Evolutionary conservation across 2,888 invertebrate genomes (phyloP), one percentile per base, ranked within the genome.

Genomic region (Cephus spinipes): DNA sequence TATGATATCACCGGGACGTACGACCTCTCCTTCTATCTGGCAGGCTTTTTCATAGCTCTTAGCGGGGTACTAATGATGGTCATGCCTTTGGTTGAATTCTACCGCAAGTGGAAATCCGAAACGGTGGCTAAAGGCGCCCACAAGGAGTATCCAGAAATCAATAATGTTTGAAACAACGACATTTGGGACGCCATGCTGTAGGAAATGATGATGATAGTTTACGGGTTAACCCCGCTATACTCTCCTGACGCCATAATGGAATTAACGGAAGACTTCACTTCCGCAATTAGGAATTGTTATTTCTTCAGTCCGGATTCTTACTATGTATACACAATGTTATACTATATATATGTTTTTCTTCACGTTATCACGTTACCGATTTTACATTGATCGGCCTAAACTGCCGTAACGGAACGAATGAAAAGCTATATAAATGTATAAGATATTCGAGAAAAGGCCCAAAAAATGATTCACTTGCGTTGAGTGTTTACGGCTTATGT

Each of bases 1-100:
- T 96, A 94, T 92, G 97, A 97, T 91, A 93, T 96, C 78, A 96
- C 96, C 0, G 94, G 94, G 74, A 94, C 94, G 12, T 97, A 97
- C 92, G 94, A 96, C 90, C 92, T 96, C 74, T 95, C 97, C 0
- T 97, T 97, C 93, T 96, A 96, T 92, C 89, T 96, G 77, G 95
- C 96, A 1, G 97, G 97, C 0, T 92, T 95, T 34, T 97, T 96
- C 92, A 97, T 97, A 83, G 94, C 94, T 0, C 77, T 96, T 15
- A 96, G 97, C 1, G 97, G 97, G 0, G 85, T 94, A 1, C 93
- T 96, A 74, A 91, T 96, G 83, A 84, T 93, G 82, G 89, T 92
- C 34, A 89, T 92, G 85, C 92, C 93, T 32, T 82, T 91, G 30
- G 83, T 89, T 79, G 89, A 89, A 80, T 84, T 89, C 74, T 89